Base-by-base conservation (phyloP, 2,888 invertebrate genomes). In the Iphiclides podalirius region DNA sequence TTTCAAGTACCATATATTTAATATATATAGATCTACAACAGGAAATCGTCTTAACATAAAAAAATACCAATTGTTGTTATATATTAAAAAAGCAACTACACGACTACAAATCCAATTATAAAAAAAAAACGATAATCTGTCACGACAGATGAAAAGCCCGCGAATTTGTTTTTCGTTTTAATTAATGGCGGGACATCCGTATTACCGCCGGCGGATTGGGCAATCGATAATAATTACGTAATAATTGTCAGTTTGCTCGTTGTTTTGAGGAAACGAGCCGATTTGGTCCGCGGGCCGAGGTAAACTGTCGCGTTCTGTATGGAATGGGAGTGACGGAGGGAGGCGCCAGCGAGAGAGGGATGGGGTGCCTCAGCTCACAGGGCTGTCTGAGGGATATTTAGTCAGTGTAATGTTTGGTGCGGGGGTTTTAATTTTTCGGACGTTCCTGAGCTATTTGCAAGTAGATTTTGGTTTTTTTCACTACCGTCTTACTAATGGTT, bases 251-350 rank as follows among this genome's bases (percentile, higher is more conserved):
- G 67, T 70, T 75, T 66, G 51, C 58, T 56, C 59, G 61, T 64
- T 66, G 71, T 70, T 72, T 70, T 63, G 61, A 53, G 54, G 59
- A 72, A 81, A 79, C 80, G 76, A 72, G 76, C 55, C 61, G 76
- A 75, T 79, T 77, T 75, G 66, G 67, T 63, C 66, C 68, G 66
- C 74, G 69, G 63, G 63, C 64, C 54, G 70, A 62, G 73, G 58
- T 76, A 75, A 79, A 83, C 82, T 84, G 84, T 71, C 73, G 70
- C 64, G 55, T 41, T 57, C 55, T 65, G 64, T 53, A 47, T 52
- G 66, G 64, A 58, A 47, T 54, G 66, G 67, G 70, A 60, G 57
- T 47, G 57, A 48, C 36, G 52, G 45, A 42, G 41, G 52, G 43
- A 37, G 49, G 49, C 39, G 49, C 35, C 49, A 38, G 17, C 13